Evolutionary conservation across 2,888 invertebrate species (phyloP), one percentile per base, ranked within the genome.

Genomic region (Scaptomyza flava): DNA sequence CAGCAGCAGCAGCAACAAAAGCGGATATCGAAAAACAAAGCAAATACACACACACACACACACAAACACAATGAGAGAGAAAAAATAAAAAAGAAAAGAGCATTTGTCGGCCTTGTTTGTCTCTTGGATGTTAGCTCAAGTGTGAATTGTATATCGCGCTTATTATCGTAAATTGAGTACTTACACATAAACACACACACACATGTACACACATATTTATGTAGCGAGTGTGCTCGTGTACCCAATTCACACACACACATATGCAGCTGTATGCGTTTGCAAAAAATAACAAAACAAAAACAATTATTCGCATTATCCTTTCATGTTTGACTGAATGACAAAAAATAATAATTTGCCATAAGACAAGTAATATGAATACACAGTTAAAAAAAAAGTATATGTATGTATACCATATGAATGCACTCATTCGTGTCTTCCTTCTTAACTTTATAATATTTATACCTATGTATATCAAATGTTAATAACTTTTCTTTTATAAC

Each of bases 81-180:
- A 38, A 27, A 54, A 36, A 27, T 14, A 14, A 7, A 57, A 47
- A 20, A 59, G 50, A 71, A 73, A 71, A 61, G 74, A 74, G 68
- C 75, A 76, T 72, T 72, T 72, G 79, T 80, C 81, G 80, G 81
- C 68, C 68, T 77, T 57, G 65, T 72, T 77, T 57, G 65, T 72
- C 67, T 72, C 64, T 83, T 81, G 62, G 48, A 58, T 68, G 63
- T 72, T 33, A 47, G 47, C 65, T 74, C 72, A 56, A 72, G 60
- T 68, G 78, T 62, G 42, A 63, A 62, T 66, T 38, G 48, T 43
- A 59, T 31, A 17, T 50, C 36, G 51, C 51, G 45, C 63, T 61
- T 61, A 61, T 63, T 63, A 63, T 61, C 63, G 42, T 59, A 61
- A 76, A 80, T 78, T 73, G 78, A 78, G 66, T 61, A 61, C 64